Evolutionary conservation across 2,113 vertebrate species (phyloP).

Genomic region (Ceyx cyanopectus): DNA sequence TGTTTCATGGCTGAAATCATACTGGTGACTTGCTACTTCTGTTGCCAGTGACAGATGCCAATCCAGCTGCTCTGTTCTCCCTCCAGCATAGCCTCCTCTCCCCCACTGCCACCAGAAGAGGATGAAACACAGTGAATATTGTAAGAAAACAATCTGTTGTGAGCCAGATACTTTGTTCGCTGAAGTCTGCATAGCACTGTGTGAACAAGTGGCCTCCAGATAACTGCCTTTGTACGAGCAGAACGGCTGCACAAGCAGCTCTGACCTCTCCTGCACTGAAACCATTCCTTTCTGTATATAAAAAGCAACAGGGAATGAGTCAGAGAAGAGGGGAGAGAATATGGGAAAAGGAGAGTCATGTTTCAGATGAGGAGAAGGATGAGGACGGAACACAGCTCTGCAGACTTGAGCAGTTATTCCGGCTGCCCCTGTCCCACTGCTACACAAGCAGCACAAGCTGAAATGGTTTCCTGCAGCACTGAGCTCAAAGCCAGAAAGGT

Average conservation of each 20-base stretch:
- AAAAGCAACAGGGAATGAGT: slow-evolving; percentile 31
- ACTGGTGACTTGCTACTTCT: not conserved
- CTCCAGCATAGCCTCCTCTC: not conserved
- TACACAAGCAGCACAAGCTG: not conserved
- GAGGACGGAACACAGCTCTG: not conserved
- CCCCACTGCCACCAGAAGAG: not conserved
- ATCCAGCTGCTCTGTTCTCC: not conserved
- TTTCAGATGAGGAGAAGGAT: slow-evolving; percentile 15
- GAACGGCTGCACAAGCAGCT: not conserved
- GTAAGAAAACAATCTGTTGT: not conserved
- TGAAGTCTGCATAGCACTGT: not conserved
- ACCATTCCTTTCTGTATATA: not conserved
- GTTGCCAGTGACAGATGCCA: not conserved
- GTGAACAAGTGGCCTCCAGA: not conserved
- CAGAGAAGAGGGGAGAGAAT: not conserved
- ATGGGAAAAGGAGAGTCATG: slow-evolving; percentile 9
- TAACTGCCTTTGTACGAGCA: accelerated
- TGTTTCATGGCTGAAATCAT: not conserved
- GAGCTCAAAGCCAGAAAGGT: not conserved
- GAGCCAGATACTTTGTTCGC: not conserved
- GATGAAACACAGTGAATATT: not conserved
- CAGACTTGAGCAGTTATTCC: not conserved
- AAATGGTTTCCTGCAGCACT: not conserved
- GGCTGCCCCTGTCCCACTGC: not conserved
- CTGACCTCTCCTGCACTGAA: slow-evolving; percentile 15